A percentile compares a stretch with the other conserved stretches of the same genome.
These are phyloP conservation scores for Nomada goodeniana DNA, from an alignment of 2,888 invertebrate species.

Conservation along the genomic window DNA sequence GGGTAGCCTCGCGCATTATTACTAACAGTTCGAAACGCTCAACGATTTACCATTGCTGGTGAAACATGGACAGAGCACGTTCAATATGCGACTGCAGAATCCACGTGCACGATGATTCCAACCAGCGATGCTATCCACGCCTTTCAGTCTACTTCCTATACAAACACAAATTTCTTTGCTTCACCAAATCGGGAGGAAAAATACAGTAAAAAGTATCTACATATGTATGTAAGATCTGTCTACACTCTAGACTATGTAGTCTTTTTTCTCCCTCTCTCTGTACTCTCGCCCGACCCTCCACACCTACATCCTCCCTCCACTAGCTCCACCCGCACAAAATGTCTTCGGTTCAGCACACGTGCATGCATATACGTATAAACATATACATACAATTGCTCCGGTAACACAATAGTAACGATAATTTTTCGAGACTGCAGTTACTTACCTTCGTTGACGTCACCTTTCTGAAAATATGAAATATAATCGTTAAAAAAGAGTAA, in stretches of 20 bases:
- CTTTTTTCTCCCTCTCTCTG: no score
- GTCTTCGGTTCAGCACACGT: no score
- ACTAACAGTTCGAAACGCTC: conserved; percentile 66
- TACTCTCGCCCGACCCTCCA: no score
- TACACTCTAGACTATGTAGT: no score
- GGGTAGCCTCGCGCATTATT: conserved; percentile 37
- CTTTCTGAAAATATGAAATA: conserved; percentile 74
- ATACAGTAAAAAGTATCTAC: background rate
- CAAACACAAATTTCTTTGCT: conserved; percentile 71
- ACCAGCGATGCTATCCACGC: conserved; percentile 78
- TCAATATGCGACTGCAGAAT: conserved; percentile 83
- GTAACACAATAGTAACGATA: no score
- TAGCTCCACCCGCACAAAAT: no score
- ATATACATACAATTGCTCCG: no score
- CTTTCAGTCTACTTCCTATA: conserved; percentile 82
- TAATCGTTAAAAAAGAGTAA: background rate
- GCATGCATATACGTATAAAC: no score
- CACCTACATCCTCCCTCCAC: no score
- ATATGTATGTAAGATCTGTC: no score
- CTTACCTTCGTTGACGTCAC: conserved; percentile 77
- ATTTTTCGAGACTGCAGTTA: background rate
- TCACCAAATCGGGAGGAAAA: background rate
- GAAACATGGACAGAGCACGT: conserved; percentile 83
- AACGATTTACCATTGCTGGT: conserved; percentile 83
- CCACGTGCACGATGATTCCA: conserved; percentile 84